Base-by-base conservation (phyloP, 2,113 vertebrate genomes). In the Bos javanicus region DNA sequence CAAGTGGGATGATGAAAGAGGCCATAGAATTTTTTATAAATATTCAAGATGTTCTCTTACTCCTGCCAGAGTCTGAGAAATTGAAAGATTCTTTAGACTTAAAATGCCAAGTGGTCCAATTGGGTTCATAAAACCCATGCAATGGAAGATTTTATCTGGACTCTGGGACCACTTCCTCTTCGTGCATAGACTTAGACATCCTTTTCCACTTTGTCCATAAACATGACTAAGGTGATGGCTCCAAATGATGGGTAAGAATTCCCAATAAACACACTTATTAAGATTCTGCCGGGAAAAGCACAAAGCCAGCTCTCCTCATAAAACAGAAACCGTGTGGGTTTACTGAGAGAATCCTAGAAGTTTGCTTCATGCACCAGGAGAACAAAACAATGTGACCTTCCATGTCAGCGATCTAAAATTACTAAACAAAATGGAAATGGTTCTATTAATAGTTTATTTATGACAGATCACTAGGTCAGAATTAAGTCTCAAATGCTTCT, bases 31-130 rank as follows among this genome's bases (percentile, higher is more conserved):
- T 96, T 62, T 39, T 94, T 76, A 83, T 76, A 95, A 96, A 95
- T 83, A 96, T 48, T 60, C 57, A 46, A 57, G 57, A 93, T 95
- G 71, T 90, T 97, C 50, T 95, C 74, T 87, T 56, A 19, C 46
- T 86, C 56, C 84, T 84, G 85, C 85, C 90, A 92, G 94, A 87
- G 5, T 13, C 56, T 14, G 59, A 90, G 87, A 90, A 78, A 67
- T 43, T 43, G 23, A 67, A 91, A 87, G 90, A 57, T 74, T 94
- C 67, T 96, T 76, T 71, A 46, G 52, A 89, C 76, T 90, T 28
- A n/a, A 86, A 96, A 67, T 89, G 50, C 83, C 94, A 94, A 57
- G 50, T 56, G 17, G 54, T 94, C 36, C 80, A 36, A 21, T 10
- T 90, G 60, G 56, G 56, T 54, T 90, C 76, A 30, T 21, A 33